Evolutionary conservation across 2,797 vertebrate species (phyloP).

Genomic region (Echeneis naucrates): DNA sequence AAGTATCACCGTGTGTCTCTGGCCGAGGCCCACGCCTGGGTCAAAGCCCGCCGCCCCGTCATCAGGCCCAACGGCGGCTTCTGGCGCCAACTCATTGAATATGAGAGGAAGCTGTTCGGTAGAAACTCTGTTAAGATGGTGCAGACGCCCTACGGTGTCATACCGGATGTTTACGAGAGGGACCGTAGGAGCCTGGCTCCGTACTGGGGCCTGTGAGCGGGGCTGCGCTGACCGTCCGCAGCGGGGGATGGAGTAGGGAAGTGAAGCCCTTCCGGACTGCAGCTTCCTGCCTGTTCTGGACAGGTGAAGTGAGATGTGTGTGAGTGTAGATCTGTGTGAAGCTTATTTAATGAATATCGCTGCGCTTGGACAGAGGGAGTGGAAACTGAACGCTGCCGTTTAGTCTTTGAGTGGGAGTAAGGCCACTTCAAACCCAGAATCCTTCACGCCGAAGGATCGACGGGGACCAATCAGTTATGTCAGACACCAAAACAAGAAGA

Average conservation of each 20-base stretch:
- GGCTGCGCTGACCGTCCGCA: neutral
- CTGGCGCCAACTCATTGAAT: constrained; percentile 98
- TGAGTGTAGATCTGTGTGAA: constrained; percentile 68
- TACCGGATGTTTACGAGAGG: constrained; percentile 95
- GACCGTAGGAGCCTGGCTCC: constrained; percentile 93
- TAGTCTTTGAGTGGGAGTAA: constrained; percentile 49
- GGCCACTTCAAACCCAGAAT: constrained; percentile 48
- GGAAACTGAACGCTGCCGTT: constrained; percentile 39
- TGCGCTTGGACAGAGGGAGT: constrained; percentile 48
- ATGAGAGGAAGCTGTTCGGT: constrained; percentile 96
- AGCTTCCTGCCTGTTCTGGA: constrained; percentile 50
- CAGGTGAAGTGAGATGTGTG: constrained; percentile 50
- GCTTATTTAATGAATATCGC: constrained; percentile 57
- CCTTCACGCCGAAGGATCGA: constrained; percentile 40
- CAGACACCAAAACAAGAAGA: constrained; percentile 46
- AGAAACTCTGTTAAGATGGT: constrained; percentile 97
- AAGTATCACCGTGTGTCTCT: constrained; percentile 95
- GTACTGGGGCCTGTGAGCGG: constrained; percentile 93
- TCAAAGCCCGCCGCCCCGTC: constrained; percentile 93
- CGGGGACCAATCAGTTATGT: constrained; percentile 37
- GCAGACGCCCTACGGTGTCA: constrained; percentile 94
- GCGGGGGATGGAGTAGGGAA: constrained; percentile 30
- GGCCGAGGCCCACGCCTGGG: constrained; percentile 96
- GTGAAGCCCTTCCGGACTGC: constrained; percentile 42
- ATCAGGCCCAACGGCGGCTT: constrained; percentile 97